Percentiles rank a stretch among this genome's conserved stretches.
These are phyloP conservation scores for Dynastes maya DNA, from an alignment of 2,888 invertebrate genomes.

Conservation along the genomic window DNA sequence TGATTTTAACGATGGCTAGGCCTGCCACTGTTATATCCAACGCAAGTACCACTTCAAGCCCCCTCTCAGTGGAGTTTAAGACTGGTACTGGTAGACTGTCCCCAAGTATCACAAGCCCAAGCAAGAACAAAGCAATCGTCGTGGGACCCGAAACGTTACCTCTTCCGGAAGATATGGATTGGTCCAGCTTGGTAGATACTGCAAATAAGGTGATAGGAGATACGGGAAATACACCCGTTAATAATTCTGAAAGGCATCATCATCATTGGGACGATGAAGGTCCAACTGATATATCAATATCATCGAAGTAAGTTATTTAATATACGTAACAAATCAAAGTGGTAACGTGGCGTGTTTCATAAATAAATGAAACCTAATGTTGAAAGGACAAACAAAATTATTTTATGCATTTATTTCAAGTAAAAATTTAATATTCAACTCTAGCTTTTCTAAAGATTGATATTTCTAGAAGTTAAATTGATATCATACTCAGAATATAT, in stretches of 20 bases:
- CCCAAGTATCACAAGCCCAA: slow-evolving; percentile 65
- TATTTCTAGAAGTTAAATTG: too few relatives aligned
- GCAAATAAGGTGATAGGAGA: slow-evolving; percentile 69
- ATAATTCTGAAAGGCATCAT: slow-evolving; percentile 50
- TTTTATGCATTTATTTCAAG: too few relatives aligned
- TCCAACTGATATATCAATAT: slow-evolving; percentile 67
- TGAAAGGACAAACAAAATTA: too few relatives aligned
- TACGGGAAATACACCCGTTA: slow-evolving; percentile 40
- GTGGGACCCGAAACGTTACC: slow-evolving; percentile 72
- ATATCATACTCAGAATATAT: too few relatives aligned
- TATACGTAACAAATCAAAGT: not conserved
- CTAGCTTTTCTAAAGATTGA: too few relatives aligned
- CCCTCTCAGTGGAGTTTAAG: slow-evolving; percentile 74
- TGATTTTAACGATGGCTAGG: slow-evolving; percentile 77
- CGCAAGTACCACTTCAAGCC: slow-evolving; percentile 75
- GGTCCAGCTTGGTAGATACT: slow-evolving; percentile 86
- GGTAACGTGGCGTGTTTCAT: not conserved
- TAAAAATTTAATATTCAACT: too few relatives aligned
- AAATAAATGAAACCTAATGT: not conserved
- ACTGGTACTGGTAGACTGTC: slow-evolving; percentile 73
- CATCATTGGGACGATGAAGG: slow-evolving; percentile 68
- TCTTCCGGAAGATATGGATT: slow-evolving; percentile 82
- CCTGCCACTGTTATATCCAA: slow-evolving; percentile 79
- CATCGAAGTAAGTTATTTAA: slow-evolving; percentile 66
- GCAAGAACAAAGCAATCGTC: slow-evolving; percentile 61